These are phyloP conservation scores for Melipona bicolor DNA, from an alignment of 2,888 invertebrate species.

Conservation along the genomic window DNA sequence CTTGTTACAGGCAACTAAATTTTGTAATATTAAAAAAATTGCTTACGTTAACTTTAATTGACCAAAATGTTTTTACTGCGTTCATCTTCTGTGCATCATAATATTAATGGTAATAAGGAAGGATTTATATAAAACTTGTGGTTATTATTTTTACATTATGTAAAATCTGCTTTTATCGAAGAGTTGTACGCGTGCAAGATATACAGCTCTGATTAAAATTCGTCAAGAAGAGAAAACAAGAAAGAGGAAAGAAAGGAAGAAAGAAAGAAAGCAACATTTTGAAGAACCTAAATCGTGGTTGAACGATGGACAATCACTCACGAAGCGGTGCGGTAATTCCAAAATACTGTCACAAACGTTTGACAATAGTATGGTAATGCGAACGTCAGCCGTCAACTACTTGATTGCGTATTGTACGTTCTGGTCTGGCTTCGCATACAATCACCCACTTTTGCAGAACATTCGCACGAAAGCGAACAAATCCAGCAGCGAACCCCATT, in stretches of 20 bases:
- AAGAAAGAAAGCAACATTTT: background rate
- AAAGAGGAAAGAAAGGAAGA: background rate
- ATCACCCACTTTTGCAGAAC: constrained; percentile 71
- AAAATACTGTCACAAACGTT: constrained; percentile 73
- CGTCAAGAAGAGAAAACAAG: background rate
- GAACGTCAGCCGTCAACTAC: constrained; percentile 80
- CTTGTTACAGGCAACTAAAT: too few relatives aligned
- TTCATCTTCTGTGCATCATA: too few relatives aligned
- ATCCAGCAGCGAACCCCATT: constrained; percentile 25
- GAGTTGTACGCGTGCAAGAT: background rate
- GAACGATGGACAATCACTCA: constrained; percentile 30
- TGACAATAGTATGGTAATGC: constrained; percentile 79
- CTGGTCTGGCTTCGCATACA: constrained; percentile 59
- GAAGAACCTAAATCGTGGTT: background rate
- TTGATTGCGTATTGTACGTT: constrained; percentile 80
- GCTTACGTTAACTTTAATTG: too few relatives aligned
- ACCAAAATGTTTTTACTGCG: too few relatives aligned
- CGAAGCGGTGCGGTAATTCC: constrained; percentile 71
- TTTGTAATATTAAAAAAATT: too few relatives aligned
- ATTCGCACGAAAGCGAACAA: constrained; percentile 43
- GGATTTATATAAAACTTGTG: too few relatives aligned
- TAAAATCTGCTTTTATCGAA: too few relatives aligned
- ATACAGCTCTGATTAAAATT: background rate
- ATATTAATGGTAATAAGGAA: too few relatives aligned
- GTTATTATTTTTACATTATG: too few relatives aligned